phyloP scores from a whole-genome alignment of 2,888 invertebrate genomes.

The Apodemia mormo region DNA sequence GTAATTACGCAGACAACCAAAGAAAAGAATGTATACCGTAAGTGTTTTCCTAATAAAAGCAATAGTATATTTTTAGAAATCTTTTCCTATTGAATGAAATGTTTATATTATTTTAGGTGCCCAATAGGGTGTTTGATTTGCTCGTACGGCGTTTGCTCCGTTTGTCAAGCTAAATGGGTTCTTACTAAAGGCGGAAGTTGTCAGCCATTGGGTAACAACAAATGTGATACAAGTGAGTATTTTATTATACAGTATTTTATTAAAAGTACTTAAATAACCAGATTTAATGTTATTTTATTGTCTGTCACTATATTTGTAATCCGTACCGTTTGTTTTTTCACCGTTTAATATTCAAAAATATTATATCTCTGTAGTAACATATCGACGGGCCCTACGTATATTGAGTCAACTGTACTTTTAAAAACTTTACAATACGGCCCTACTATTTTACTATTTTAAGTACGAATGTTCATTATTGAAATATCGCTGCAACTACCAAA shows the following conservation, averaged over 20 bases:
- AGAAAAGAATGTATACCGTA: slow-evolving; percentile 88
- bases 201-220: slow-evolving; percentile 86
- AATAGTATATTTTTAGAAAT: slow-evolving; percentile 32
- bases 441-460: too few relatives aligned
- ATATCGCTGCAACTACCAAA: too few relatives aligned
- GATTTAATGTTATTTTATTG: background rate
- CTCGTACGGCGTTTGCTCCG: slow-evolving; percentile 86
- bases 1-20: slow-evolving; percentile 88
- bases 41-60: slow-evolving; percentile 45
- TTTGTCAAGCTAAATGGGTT: slow-evolving; percentile 88
- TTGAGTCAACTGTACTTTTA: too few relatives aligned
- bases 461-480: too few relatives aligned
- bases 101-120: slow-evolving; percentile 75
- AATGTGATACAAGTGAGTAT: slow-evolving; percentile 87
- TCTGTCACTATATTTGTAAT: background rate
- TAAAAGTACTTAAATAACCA: background rate
- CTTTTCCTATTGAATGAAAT: slow-evolving; percentile 34
- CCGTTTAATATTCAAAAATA: too few relatives aligned
- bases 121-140: slow-evolving; percentile 90
- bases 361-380: too few relatives aligned
- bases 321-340: too few relatives aligned
- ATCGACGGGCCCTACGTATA: too few relatives aligned
- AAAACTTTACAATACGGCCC: too few relatives aligned
- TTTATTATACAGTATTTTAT: too few relatives aligned
- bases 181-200: slow-evolving; percentile 88